Evolutionary conservation across 2,797 vertebrate species (phyloP), one percentile per base, ranked within the genome.

Genomic region (Gymnothorax javanicus): DNA sequence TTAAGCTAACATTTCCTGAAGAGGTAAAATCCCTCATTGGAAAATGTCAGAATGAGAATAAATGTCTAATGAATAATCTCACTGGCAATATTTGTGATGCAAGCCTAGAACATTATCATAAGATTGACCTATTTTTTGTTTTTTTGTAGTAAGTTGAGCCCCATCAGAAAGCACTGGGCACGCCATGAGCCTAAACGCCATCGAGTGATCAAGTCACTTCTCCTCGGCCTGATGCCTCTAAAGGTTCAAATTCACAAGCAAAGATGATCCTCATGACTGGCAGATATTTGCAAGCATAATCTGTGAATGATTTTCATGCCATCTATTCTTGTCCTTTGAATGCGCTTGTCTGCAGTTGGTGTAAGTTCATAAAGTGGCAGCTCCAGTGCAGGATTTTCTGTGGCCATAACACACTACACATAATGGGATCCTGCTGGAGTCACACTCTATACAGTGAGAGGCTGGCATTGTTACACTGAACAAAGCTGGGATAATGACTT

Each of bases 221-320:
- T 7, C 33, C 73, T 17, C 69, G 4, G 27, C 69, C 5, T 73
- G 84, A 90, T 91, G 91, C 92, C 89, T 88, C 89, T 89, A 25
- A 7, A 69, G 23, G 2, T n/a, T n/a, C n/a, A n/a, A n/a, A n/a
- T 69, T 25, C 23, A 69, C 7, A 69, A 7, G 64, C 64, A 25
- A 25, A 69, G 7, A 17, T 17, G 60, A 69, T 17, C 64, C 9
- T 69, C 0, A 13, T 69, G 64, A 9, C 23, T 25, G n/a, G 11
- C 25, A 69, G 64, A 25, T 69, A n/a, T 69, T 6, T 0, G 64
- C 11, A 25, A 69, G 64, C 64, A 69, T n/a, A n/a, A 25, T 69
- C 64, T 8, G 23, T 3, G 23, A 69, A 25, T 91, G 84, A 90
- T 92, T 91, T 92, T 90, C 88, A 90, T 90, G 86, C 89, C 84